Base-by-base conservation (phyloP, 2,797 vertebrate species). In the Nyctibius grandis region DNA sequence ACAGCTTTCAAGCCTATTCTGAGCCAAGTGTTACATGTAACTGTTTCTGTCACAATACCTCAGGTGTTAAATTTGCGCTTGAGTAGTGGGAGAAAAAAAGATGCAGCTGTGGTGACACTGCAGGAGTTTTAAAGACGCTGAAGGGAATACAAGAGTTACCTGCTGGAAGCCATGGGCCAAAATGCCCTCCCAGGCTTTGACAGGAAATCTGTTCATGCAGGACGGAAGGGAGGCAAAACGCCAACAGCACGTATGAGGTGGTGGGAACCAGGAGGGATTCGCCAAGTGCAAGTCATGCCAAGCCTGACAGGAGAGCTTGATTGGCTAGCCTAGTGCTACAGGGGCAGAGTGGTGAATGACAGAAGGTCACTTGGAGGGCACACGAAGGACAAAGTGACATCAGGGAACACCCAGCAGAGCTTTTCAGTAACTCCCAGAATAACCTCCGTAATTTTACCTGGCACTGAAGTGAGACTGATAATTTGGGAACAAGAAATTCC, bases 311-410 rank as follows among this genome's bases (percentile, higher is more conserved):
- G 5, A 51, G 45, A 54, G 15, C 10, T 93, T 82, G 9, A 50
- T 78, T 75, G 51, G 17, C 20, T 74, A 48, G 45, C 26, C 5
- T 22, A 9, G 8, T 25, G 20, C 9, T 57, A 20, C 38, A 51
- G 12, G 36, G 36, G 19, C 42, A 50, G n/a, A 38, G 23, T 3
- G 0, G 0, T 18, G 13, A 21, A 75, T 70, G 57, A 42, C 18
- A 59, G 29, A n/a, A 51, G 9, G 25, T 82, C 5, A 11, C 16
- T 38, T 69, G 56, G 11, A 74, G 34, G 48, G n/a, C n/a, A 69
- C 5, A 15, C 1, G 1, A 53, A 60, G 40, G n/a, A 47, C 38
- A n/a, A 60, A 19, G 28, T 73, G 51, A 45, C 28, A 12, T 51
- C n/a, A 38, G 16, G 6, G 20, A 75, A 21, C 23, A 60, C 13